Base-by-base conservation (phyloP, 1,140 invertebrate species). In the Phenacoccus solenopsis region DNA sequence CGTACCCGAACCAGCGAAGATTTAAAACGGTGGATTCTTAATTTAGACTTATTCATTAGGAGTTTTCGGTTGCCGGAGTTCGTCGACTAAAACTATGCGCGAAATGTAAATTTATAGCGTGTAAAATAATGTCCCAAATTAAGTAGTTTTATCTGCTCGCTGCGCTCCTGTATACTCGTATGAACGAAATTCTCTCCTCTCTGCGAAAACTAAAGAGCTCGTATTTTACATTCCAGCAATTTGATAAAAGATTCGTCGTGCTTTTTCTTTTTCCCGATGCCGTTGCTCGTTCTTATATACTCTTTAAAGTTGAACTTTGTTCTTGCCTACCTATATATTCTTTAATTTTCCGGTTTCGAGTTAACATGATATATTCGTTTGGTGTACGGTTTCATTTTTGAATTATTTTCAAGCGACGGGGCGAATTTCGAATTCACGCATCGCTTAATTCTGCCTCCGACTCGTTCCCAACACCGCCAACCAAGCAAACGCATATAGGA, bases 21-120 rank as follows among this genome's bases (percentile, higher is more conserved):
- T n/a, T n/a, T n/a, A n/a, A n/a, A n/a, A n/a, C n/a, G n/a, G n/a
- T n/a, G n/a, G 3, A 49, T 49, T 49, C 38, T 64, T 64, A 64
- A 64, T 64, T 64, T 64, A 64, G 59, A 64, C 59, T 64, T 64
- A 64, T 64, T 64, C 59, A 64, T 64, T 64, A 64, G 22, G 16
- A 64, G 25, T 25, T 64, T 64, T 64, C 25, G 59, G 5, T n/a
- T 3, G 20, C 59, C 9, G 7, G 25, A 64, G 59, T 64, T 64
- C n/a, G 32, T 38, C n/a, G n/a, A n/a, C n/a, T 64, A 64, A 64
- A 64, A 64, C 59, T 64, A 25, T 24, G 2, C 59, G 59, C 25
- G 25, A 64, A 64, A 64, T 27, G 59, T 64, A 64, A 64, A 64
- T 64, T 64, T 64, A 64, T 64, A 64, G 59, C 13, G 21, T 64